A percentile compares a stretch with the other conserved stretches of the same genome.
phyloP scores from a whole-genome alignment of 2,797 vertebrate species.

The Enteromius anoplus region DNA sequence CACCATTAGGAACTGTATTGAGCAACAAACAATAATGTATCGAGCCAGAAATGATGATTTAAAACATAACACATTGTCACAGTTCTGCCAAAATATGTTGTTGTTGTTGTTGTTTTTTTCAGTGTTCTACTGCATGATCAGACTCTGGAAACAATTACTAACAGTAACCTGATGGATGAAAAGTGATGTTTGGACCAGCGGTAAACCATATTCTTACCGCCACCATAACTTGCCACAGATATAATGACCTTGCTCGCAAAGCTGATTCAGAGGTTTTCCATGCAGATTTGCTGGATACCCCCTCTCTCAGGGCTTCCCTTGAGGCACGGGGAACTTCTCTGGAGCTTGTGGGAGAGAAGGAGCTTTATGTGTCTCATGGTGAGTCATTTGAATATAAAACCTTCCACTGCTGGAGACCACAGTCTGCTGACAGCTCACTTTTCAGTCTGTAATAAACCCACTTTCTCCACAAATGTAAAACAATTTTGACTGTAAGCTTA shows the following conservation, averaged over 20 bases:
- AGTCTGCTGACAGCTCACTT: conserved; percentile 45
- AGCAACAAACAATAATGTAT: neutral
- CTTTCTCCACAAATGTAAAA: conserved; percentile 15
- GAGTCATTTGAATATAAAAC: conserved; percentile 37
- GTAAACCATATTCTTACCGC: conserved; percentile 26
- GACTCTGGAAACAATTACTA: conserved; percentile 18
- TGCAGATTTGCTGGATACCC: conserved; percentile 46
- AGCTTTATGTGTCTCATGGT: conserved; percentile 45
- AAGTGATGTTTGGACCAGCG: conserved; percentile 21
- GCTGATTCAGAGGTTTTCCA: conserved; percentile 37
- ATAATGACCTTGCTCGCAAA: conserved; percentile 13
- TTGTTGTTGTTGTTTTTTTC: neutral
- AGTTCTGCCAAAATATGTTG: neutral
- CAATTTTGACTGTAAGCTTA: conserved; percentile 17
- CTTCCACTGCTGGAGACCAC: conserved; percentile 42
- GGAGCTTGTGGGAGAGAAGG: conserved; percentile 8
- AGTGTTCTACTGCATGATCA: neutral
- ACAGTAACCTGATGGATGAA: neutral
- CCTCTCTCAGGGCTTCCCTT: conserved; percentile 21
- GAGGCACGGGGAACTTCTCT: conserved; percentile 14
- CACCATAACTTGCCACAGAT: conserved; percentile 26
- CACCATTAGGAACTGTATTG: neutral
- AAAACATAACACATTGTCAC: neutral
- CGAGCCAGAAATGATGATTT: neutral
- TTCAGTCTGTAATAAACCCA: conserved; percentile 38